phyloP scores from a whole-genome alignment of 2,797 vertebrate genomes.

The Darevskia nairensis region DNA sequence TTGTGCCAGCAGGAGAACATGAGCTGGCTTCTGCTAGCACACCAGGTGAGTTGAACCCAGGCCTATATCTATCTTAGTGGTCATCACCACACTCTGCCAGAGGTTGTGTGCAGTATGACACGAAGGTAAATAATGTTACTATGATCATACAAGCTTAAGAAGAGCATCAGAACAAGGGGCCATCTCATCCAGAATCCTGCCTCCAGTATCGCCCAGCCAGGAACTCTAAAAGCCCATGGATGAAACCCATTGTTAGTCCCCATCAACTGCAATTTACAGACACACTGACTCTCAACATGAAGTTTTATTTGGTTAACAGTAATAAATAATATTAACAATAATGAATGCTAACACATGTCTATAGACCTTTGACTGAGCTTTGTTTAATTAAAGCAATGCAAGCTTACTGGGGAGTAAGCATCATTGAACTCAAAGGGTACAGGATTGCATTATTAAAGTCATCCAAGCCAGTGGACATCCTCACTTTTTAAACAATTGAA shows the following conservation, averaged over 20 bases:
- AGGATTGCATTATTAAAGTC: neutral
- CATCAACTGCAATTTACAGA: neutral
- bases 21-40: too few relatives aligned
- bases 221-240: neutral
- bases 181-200: neutral
- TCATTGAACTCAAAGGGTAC: too few relatives aligned
- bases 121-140: neutral
- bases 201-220: neutral
- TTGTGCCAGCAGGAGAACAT: neutral
- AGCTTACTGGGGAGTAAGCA: too few relatives aligned
- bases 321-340: neutral
- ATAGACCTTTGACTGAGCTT: neutral
- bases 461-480: neutral
- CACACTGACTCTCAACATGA: neutral
- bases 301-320: neutral
- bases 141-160: neutral
- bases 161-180: neutral
- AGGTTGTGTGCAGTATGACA: conserved; percentile 6
- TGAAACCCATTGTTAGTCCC: neutral
- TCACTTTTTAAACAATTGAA: neutral
- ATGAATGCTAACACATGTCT: neutral
- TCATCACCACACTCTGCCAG: conserved; percentile 14
- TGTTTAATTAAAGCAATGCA: neutral
- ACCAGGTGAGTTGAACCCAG: too few relatives aligned
- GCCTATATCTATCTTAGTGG: too few relatives aligned